These are phyloP conservation scores for Erebia palarica DNA, from an alignment of 2,888 invertebrate genomes.

Conservation along the genomic window DNA sequence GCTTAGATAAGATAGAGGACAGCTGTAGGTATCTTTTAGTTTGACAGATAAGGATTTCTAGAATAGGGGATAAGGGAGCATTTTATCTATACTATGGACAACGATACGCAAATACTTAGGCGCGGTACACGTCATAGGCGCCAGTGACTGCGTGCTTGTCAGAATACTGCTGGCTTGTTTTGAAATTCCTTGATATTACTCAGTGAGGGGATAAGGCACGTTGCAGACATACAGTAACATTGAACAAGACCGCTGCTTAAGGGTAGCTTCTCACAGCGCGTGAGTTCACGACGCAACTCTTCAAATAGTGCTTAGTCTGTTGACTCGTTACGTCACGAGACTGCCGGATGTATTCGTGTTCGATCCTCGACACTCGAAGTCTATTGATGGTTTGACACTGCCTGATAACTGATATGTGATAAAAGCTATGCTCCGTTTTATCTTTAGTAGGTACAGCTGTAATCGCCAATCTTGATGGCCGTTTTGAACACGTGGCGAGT, in stretches of 20 bases:
- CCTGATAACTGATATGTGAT: too few species aligned
- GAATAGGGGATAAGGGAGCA: not conserved
- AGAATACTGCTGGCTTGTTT: slow-evolving; percentile 46
- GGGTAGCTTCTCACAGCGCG: not conserved
- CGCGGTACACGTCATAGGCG: slow-evolving; percentile 49
- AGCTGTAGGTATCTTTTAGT: too few species aligned
- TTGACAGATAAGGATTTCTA: too few species aligned
- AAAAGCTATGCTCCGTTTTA: too few species aligned
- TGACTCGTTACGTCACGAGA: not conserved
- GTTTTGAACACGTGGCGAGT: too few species aligned
- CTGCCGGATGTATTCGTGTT: not conserved
- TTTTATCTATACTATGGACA: slow-evolving; percentile 6
- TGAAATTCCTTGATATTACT: slow-evolving; percentile 53
- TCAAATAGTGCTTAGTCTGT: too few species aligned
- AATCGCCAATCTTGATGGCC: too few species aligned
- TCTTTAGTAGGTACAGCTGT: too few species aligned
- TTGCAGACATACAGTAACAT: slow-evolving; percentile 38
- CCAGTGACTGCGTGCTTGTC: slow-evolving; percentile 45
- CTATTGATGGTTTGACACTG: not conserved
- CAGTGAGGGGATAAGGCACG: slow-evolving; percentile 53
- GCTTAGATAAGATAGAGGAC: too few species aligned
- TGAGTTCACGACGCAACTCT: not conserved
- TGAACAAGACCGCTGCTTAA: slow-evolving; percentile 27
- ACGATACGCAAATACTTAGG: slow-evolving; percentile 40
- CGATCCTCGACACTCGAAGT: not conserved